Conservation (phyloP, 2,113 vertebrate genomes). For the Numida meleagris region DNA sequence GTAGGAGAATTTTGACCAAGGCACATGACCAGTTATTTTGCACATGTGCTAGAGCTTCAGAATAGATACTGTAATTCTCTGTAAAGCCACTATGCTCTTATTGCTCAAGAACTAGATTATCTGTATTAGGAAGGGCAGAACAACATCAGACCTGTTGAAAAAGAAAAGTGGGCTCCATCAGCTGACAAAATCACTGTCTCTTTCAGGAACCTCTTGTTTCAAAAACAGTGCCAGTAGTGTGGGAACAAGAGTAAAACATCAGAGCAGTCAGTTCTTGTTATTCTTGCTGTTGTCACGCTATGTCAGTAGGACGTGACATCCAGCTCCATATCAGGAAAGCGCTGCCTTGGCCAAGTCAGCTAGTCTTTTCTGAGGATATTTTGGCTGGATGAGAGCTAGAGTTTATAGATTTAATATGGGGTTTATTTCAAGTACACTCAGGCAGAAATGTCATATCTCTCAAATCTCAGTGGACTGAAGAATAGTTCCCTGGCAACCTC, state of each 20-base stretch:
- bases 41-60: background rate
- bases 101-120: background rate
- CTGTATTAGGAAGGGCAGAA: background rate
- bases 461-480: background rate
- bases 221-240: background rate
- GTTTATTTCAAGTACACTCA: background rate
- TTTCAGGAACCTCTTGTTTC: background rate
- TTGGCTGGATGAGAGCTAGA: background rate
- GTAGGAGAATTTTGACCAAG: background rate
- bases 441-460: background rate
- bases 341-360: background rate
- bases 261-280: background rate
- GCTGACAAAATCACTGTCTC: background rate
- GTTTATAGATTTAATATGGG: background rate
- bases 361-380: accelerated
- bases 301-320: accelerated
- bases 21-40: background rate
- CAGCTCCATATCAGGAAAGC: background rate
- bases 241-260: background rate
- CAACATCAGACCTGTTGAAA: background rate
- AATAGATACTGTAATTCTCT: background rate
- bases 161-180: background rate
- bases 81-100: accelerated
- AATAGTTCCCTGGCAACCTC: accelerated
- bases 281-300: background rate